Evolutionary conservation across 2,113 vertebrate genomes (phyloP), one percentile per base, ranked within the genome.

Genomic region (Corythaeola cristata): DNA sequence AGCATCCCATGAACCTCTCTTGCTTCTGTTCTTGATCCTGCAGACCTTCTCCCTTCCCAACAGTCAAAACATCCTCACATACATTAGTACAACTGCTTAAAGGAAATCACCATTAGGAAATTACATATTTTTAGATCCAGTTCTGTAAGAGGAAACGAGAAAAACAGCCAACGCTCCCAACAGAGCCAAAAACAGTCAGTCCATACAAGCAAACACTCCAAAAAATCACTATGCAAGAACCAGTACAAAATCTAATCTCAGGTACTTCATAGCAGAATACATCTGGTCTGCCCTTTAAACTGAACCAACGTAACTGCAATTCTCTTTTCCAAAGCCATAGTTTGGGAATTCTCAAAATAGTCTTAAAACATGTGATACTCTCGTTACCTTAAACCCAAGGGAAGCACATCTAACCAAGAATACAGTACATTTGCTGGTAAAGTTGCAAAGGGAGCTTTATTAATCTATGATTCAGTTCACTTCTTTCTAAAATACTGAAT

Each of bases 21-120:
- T n/a, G 5, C 56, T 85, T 80, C 89, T 88, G 41, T 37, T 76
- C 84, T 62, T 66, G n/a, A 73, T 55, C 35, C 62, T 72, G 39
- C 11, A 68, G 26, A 66, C 8, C 13, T 64, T 47, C 52, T 74
- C 56, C 14, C 56, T 90, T 66, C 63, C 35, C 75, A 84, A 76
- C 47, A 81, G 66, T n/a, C 73, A 58, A 86, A 90, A 85, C 74
- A 87, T 45, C 72, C 59, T 86, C 55, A 77, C 8, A 6, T 18
- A 66, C 33, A 72, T 33, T 30, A 67, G 28, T 26, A 77, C 15
- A 86, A 81, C 33, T 73, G 44, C 73, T 96, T 78, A 68, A 80
- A 49, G 47, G 68, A 95, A 95, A 94, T 41, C 63, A 80, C 1
- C 44, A 89, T 52, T 71, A 71, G 92, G 72, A 96, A 94, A 93